These are phyloP conservation scores for Adelosebastes latens DNA, from an alignment of 2,797 vertebrate species.

Conservation along the genomic window DNA sequence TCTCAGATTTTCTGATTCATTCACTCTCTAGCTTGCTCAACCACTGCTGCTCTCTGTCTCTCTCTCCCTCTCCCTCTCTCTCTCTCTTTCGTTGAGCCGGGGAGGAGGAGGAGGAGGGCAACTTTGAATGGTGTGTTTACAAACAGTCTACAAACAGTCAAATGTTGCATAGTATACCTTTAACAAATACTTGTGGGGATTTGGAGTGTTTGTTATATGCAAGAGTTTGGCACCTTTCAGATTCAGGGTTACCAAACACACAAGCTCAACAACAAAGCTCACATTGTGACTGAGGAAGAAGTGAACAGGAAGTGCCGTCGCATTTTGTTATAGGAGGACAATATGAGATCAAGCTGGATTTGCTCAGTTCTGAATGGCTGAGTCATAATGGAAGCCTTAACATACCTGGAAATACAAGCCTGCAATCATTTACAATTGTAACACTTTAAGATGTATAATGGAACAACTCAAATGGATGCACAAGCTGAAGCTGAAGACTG, in stretches of 20 bases:
- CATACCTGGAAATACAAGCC: constrained; percentile 9
- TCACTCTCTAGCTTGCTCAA: neutral
- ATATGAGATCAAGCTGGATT: constrained; percentile 1
- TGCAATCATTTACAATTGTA: constrained; percentile 6
- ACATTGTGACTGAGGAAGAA: neutral
- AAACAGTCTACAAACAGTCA: too few species aligned
- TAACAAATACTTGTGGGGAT: neutral
- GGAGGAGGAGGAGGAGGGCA: neutral
- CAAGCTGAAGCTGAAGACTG: neutral
- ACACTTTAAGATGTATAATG: neutral
- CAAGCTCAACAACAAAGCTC: neutral
- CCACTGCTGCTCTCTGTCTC: neutral
- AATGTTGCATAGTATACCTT: neutral
- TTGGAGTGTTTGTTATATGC: neutral
- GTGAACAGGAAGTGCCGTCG: neutral
- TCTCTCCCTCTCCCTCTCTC: neutral
- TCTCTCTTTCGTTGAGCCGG: neutral
- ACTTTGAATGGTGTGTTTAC: neutral
- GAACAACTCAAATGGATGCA: constrained; percentile 1
- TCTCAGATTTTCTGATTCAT: neutral
- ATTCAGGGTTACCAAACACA: neutral
- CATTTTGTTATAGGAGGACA: neutral
- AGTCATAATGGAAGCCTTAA: constrained; percentile 11
- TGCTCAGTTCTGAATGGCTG: neutral
- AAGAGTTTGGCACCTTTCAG: neutral